Evolutionary conservation across 2,113 vertebrate species (phyloP), one percentile per base, ranked within the genome.

Genomic region (Fukomys damarensis): DNA sequence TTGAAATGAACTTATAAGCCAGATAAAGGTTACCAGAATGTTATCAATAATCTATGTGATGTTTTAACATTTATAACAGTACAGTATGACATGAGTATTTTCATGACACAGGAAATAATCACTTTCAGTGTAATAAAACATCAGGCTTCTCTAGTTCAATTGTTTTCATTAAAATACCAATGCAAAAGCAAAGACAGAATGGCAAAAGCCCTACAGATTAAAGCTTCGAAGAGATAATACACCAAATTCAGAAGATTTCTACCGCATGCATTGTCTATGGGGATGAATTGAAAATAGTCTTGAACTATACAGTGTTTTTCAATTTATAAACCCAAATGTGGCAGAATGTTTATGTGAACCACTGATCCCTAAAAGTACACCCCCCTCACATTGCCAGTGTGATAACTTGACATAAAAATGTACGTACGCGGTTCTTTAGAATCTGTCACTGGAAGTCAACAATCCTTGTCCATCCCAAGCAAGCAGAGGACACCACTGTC

Each of bases 1-100:
- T 5, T 77, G 68, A 96, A 92, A 94, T 90, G 10, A 89, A 95
- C 12, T 82, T 82, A 58, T 7, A 72, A 91, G 81, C 5, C 82
- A 76, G 28, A 28, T 49, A 70, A 92, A 70, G 38, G 13, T 24
- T 76, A 56, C n/a, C 65, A n/a, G 61, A 24, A 91, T 56, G 65
- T 41, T 83, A 54, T 19, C 79, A 66, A 43, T 19, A 85, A 96
- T 41, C 46, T 59, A 19, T 28, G 49, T 32, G 7, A 28, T 7
- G 4, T 6, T 77, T 84, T 38, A 54, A 52, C 56, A 91, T 52
- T 77, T 65, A 20, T 66, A 83, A 68, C 17, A 24, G 38, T 58
- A 28, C 22, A 63, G 13, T n/a, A 14, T 61, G 58, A 20, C 26
- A 20, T 68, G n/a, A 30, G 28, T 17, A 3, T 65, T 35, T 63